phyloP scores from a whole-genome alignment of 1,140 invertebrate genomes.

The Portunus trituberculatus region DNA sequence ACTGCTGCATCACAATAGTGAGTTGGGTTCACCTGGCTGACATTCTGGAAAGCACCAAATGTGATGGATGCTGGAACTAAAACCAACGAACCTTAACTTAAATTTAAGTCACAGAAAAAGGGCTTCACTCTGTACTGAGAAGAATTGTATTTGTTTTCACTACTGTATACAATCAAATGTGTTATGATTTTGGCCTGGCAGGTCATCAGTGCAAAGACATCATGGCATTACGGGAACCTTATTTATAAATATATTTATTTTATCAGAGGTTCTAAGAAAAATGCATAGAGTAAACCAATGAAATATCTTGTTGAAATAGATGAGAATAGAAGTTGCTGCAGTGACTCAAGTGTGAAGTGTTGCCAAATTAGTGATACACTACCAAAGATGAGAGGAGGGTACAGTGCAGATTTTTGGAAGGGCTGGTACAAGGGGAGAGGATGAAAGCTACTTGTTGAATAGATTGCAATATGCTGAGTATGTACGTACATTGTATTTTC shows the following conservation, averaged over 20 bases:
- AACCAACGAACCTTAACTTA: no score
- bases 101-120: not conserved
- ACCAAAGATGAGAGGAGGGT: not conserved
- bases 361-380: not conserved
- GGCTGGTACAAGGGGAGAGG: not conserved
- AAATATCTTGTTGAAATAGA: not conserved
- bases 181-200: not conserved
- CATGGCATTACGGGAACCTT: not conserved
- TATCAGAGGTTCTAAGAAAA: not conserved
- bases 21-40: no score
- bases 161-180: not conserved
- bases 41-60: no score
- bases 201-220: not conserved
- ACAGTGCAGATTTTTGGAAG: not conserved
- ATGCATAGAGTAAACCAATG: not conserved
- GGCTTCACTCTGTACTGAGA: not conserved
- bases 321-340: not conserved
- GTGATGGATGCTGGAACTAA: no score
- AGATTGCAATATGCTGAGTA: conserved; percentile 2
- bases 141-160: not conserved
- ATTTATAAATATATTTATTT: conserved; percentile 7
- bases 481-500: not conserved
- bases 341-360: not conserved
- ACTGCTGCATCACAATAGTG: no score
- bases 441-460: not conserved